phyloP scores from a whole-genome alignment of 23 tunicate species.

The Diplosoma virens region DNA sequence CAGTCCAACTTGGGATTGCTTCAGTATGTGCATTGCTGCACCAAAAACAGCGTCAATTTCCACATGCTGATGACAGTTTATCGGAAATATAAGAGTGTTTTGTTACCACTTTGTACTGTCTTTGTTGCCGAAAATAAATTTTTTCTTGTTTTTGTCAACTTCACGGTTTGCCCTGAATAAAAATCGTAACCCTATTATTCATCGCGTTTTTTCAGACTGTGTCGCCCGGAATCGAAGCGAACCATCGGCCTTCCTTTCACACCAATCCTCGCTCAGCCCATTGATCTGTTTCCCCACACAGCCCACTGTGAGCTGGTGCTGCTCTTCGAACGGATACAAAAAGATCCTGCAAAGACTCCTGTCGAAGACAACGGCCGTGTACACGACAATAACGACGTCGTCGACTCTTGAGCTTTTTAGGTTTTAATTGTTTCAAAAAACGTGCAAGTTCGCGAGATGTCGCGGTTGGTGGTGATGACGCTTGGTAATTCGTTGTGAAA shows the following conservation, averaged over 20 bases:
- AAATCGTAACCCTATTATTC: background rate
- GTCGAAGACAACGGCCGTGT: no score
- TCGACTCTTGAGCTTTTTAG: no score
- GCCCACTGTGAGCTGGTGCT: constrained; percentile 77
- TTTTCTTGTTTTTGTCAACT: background rate
- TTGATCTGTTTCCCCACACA: constrained; percentile 95
- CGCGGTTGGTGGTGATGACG: no score
- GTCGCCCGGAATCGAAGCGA: constrained; percentile 68
- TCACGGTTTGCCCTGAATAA: background rate
- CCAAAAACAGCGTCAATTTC: no score
- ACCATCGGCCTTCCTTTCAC: constrained; percentile 68
- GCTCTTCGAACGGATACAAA: constrained; percentile 41
- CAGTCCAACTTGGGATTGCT: no score
- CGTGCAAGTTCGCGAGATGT: no score
- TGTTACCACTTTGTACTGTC: background rate
- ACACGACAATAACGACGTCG: no score
- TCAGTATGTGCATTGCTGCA: no score
- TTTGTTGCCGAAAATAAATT: background rate
- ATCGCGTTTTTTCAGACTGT: constrained; percentile 30
- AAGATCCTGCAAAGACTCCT: no score
- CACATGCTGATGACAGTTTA: background rate
- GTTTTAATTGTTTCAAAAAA: no score
- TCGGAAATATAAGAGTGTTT: background rate
- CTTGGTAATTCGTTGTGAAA: no score
- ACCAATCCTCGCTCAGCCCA: constrained; percentile 72